Evolutionary conservation across 2,113 vertebrate genomes (phyloP).

Genomic region (Chaenocephalus aceratus): DNA sequence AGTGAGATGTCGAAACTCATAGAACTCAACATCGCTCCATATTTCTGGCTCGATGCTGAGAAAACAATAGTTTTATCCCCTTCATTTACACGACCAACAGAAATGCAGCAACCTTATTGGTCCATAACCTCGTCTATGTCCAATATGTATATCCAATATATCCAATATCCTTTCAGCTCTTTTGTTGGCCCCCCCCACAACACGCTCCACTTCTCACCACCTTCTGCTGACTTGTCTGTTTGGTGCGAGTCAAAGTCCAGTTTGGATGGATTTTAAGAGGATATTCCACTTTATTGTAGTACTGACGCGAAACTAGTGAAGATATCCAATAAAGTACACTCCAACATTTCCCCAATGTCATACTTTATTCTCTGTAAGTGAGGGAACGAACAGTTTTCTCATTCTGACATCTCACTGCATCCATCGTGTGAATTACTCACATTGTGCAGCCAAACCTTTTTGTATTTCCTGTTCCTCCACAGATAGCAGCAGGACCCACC

Average conservation of each 20-base stretch:
- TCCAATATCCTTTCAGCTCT: too few species aligned
- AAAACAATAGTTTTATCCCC: neutral
- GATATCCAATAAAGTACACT: neutral
- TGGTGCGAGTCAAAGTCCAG: neutral
- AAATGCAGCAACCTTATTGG: neutral
- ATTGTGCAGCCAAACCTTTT: neutral
- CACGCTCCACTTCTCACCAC: too few species aligned
- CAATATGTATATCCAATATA: too few species aligned
- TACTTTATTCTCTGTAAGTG: too few species aligned
- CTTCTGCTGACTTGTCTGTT: too few species aligned
- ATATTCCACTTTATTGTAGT: neutral
- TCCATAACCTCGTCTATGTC: too few species aligned
- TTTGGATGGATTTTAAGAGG: neutral
- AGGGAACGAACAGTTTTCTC: neutral
- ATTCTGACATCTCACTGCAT: neutral
- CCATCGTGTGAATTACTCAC: too few species aligned
- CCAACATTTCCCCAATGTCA: too few species aligned
- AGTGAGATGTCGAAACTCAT: conserved; percentile 33
- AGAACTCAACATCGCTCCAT: neutral
- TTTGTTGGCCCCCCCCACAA: too few species aligned
- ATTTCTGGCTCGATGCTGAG: neutral
- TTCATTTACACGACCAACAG: neutral
- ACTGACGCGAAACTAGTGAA: neutral
- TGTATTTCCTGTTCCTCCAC: conserved; percentile 31
- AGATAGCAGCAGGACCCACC: conserved; percentile 19